These are phyloP conservation scores for Ariolimax columbianus DNA, from an alignment of 2,888 invertebrate species.

Conservation along the genomic window DNA sequence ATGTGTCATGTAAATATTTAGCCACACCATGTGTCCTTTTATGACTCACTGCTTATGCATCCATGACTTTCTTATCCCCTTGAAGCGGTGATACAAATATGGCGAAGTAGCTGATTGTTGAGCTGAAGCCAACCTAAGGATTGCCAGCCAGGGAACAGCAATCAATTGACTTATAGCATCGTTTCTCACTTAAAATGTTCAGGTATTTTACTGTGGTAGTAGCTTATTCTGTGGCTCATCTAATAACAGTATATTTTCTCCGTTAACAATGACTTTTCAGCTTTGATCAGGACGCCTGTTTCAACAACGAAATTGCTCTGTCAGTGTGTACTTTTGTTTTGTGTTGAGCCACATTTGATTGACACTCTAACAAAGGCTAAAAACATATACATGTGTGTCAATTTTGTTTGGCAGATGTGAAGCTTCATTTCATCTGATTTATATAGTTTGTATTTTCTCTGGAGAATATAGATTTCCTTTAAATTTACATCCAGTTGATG, in stretches of 20 bases:
- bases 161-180: conserved; percentile 52
- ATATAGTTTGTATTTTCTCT: background rate
- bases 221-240: conserved; percentile 45
- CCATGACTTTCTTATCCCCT: conserved; percentile 52
- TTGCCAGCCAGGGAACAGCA: conserved; percentile 50
- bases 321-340: conserved; percentile 1
- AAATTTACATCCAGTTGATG: background rate
- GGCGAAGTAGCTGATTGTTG: conserved; percentile 52
- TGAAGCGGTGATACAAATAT: conserved; percentile 52
- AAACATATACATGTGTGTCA: background rate
- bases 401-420: background rate
- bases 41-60: conserved; percentile 46
- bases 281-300: conserved; percentile 3
- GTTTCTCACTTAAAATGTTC: conserved; percentile 52
- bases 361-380: background rate
- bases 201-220: conserved; percentile 51
- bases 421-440: background rate
- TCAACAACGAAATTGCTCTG: background rate
- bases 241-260: background rate
- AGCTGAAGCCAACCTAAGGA: conserved; percentile 51
- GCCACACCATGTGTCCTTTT: conserved; percentile 3
- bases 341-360: background rate
- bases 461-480: background rate
- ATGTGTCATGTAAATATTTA: background rate
- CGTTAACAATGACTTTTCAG: conserved; percentile 15